Evolutionary conservation across 2,888 invertebrate genomes (phyloP).

Genomic region (Zelleria hepariella): DNA sequence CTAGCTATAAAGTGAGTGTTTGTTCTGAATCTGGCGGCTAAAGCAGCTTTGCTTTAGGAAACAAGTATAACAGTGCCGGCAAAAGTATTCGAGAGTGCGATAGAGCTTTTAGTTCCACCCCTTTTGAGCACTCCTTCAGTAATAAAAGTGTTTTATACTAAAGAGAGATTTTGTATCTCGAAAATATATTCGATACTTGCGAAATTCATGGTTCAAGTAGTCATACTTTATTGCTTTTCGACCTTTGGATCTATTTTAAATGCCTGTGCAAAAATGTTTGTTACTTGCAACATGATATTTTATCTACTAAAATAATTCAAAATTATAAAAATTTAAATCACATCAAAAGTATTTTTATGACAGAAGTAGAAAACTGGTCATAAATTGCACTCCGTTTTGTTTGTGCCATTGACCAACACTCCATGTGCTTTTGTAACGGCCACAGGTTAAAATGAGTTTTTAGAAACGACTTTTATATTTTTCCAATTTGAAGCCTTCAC

Average conservation of each 20-base stretch:
- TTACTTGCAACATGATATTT: too few relatives aligned
- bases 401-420: too few relatives aligned
- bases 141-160: constrained; percentile 25
- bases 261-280: too few relatives aligned
- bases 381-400: too few relatives aligned
- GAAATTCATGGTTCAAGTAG: neutral
- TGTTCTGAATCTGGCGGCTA: constrained; percentile 30
- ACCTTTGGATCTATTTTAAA: neutral
- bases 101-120: constrained; percentile 40
- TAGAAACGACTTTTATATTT: too few relatives aligned
- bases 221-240: neutral
- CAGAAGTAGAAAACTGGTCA: too few relatives aligned
- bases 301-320: too few relatives aligned
- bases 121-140: constrained; percentile 26
- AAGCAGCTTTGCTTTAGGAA: constrained; percentile 11
- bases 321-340: too few relatives aligned
- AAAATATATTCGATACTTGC: neutral
- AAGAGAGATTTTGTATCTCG: neutral
- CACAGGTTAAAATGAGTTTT: too few relatives aligned
- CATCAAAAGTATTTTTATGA: too few relatives aligned
- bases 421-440: too few relatives aligned
- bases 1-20: constrained; percentile 28
- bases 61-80: constrained; percentile 29
- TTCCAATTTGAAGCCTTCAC: too few relatives aligned
- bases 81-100: constrained; percentile 39